These are phyloP conservation scores for Phyto melanocephala DNA, from an alignment of 2,888 invertebrate genomes.

Conservation along the genomic window DNA sequence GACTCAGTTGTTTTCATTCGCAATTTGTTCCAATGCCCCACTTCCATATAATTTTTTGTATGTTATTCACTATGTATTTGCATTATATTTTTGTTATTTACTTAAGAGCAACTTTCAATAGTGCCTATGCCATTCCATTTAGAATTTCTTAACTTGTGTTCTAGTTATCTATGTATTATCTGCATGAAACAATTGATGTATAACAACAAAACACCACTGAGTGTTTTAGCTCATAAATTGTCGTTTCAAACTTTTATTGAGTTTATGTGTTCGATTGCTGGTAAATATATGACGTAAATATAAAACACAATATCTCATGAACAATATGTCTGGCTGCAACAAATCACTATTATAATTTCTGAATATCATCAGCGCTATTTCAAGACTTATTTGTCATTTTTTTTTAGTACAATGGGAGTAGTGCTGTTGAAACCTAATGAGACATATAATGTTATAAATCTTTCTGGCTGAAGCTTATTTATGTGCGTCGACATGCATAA, in stretches of 20 bases:
- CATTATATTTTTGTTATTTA: too few species aligned
- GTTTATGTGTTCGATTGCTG: too few species aligned
- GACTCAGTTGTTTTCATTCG: too few species aligned
- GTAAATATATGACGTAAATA: too few species aligned
- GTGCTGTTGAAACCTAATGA: conserved; percentile 25
- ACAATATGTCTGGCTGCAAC: conserved; percentile 21
- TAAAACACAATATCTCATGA: background rate
- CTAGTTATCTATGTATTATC: too few species aligned
- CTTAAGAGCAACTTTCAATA: too few species aligned
- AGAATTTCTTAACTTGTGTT: too few species aligned
- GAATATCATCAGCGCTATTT: background rate
- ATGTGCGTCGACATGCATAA: background rate
- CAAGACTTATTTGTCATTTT: conserved; percentile 15
- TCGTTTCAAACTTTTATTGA: background rate
- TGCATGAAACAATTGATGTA: conserved; percentile 8
- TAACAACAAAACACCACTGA: background rate
- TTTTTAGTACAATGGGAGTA: background rate
- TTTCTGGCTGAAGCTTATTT: background rate
- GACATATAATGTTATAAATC: conserved; percentile 26
- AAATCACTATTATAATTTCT: conserved; percentile 27
- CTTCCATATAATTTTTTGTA: too few species aligned
- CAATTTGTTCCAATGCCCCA: too few species aligned
- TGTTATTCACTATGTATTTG: too few species aligned
- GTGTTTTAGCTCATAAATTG: background rate
- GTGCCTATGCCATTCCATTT: too few species aligned